Percentiles rank a stretch among this genome's conserved stretches.
phyloP scores from a whole-genome alignment of 2,888 invertebrate species.

The Tortricodes alternella region DNA sequence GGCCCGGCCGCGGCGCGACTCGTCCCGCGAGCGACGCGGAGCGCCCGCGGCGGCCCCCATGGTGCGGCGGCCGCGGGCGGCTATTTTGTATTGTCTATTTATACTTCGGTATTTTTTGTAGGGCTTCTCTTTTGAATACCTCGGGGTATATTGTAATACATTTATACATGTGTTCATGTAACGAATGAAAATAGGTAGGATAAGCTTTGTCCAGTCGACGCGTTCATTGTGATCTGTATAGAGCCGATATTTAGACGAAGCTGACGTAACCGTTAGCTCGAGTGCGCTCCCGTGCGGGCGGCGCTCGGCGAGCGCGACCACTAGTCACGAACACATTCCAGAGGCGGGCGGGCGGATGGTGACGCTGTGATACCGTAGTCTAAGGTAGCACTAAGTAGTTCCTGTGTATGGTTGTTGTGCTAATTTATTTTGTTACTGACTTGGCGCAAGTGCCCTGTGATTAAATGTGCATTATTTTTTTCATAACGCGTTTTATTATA shows the following conservation, averaged over 20 bases:
- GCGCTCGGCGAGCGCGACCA: not conserved
- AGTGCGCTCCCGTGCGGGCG: conserved; percentile 4
- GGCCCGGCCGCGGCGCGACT: not conserved
- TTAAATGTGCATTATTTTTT: conserved; percentile 78
- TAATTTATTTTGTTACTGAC: conserved; percentile 68
- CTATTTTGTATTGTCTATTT: conserved; percentile 1
- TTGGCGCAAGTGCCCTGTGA: conserved; percentile 62
- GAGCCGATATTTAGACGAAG: too few relatives aligned
- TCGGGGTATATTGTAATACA: conserved; percentile 30
- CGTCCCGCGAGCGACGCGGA: conserved; percentile 6
- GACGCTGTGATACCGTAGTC: conserved; percentile 33
- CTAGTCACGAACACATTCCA: not conserved
- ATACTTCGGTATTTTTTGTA: conserved; percentile 21
- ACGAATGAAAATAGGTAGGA: conserved; percentile 2
- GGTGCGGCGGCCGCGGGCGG: conserved; percentile 15
- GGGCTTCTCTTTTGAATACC: conserved; percentile 35
- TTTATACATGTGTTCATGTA: conserved; percentile 22
- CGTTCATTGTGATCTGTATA: too few relatives aligned
- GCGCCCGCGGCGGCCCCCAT: conserved; percentile 17
- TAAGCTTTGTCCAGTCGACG: conserved; percentile 1
- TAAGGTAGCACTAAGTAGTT: conserved; percentile 48
- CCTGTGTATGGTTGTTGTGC: conserved; percentile 64
- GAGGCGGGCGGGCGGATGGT: conserved; percentile 4
- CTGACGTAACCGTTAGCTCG: too few relatives aligned
- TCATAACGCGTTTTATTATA: conserved; percentile 38